Conservation (phyloP, 2,797 vertebrate species). For the Typhlichthys eigenmanni region DNA sequence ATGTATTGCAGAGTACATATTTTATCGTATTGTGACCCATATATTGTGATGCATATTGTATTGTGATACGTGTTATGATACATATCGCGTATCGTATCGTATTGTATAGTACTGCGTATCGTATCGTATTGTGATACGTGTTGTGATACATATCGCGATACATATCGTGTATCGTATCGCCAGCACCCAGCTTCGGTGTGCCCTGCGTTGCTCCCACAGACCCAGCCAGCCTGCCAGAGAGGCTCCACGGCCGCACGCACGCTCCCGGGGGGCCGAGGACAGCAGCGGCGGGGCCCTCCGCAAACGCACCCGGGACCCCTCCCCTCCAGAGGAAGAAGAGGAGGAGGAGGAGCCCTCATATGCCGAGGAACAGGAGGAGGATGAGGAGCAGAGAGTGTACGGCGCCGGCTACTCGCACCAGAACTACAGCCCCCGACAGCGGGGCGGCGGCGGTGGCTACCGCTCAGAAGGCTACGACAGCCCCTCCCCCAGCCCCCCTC, state of each 20-base stretch:
- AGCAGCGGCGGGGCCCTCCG: conserved; percentile 35
- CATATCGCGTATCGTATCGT: too few species aligned
- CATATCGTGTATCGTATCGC: neutral
- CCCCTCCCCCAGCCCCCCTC: conserved; percentile 60
- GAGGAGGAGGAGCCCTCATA: conserved; percentile 57
- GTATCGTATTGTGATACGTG: too few species aligned
- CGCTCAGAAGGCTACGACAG: conserved; percentile 78
- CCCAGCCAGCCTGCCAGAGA: conserved; percentile 70
- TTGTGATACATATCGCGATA: too few species aligned
- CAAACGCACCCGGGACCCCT: conserved; percentile 75
- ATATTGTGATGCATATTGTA: too few species aligned
- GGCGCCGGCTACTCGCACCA: conserved; percentile 68
- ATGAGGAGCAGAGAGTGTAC: conserved; percentile 69
- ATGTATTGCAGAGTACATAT: too few species aligned
- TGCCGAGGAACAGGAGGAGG: conserved; percentile 59
- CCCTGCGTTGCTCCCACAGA: conserved; percentile 41
- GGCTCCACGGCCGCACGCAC: conserved; percentile 51
- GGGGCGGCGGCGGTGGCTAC: conserved; percentile 56
- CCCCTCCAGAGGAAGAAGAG: conserved; percentile 71
- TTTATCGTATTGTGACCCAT: too few species aligned
- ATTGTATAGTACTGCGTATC: too few species aligned
- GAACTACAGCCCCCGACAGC: conserved; percentile 67
- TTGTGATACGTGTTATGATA: too few species aligned
- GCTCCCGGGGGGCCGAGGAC: conserved; percentile 42
- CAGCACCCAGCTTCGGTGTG: neutral